These are phyloP conservation scores for Myiotriccus ornatus DNA, from an alignment of 2,797 vertebrate species.

Conservation along the genomic window DNA sequence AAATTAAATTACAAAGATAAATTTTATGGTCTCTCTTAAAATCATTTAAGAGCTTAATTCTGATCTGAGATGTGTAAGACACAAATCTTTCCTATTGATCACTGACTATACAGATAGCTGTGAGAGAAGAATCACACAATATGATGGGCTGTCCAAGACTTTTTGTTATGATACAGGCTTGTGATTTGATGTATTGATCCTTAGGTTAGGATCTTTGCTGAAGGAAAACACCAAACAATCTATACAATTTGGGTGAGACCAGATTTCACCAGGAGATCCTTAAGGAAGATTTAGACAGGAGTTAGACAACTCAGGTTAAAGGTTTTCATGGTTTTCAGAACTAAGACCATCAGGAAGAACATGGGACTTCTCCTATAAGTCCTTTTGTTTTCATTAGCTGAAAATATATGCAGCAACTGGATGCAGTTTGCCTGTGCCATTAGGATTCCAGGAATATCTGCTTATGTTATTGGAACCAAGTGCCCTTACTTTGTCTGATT, in stretches of 20 bases:
- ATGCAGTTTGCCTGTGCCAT: not conserved
- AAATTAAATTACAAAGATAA: constrained; percentile 53
- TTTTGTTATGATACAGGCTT: not conserved
- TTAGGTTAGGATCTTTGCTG: not conserved
- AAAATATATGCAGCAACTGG: not conserved
- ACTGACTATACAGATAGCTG: not conserved
- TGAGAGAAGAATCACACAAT: not conserved
- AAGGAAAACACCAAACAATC: not conserved
- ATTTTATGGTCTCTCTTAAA: constrained; percentile 35
- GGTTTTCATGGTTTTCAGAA: not conserved
- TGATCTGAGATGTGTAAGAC: constrained; percentile 1
- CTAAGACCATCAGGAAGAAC: not conserved
- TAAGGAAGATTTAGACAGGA: not conserved
- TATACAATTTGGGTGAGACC: not conserved
- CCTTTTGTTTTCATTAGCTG: not conserved
- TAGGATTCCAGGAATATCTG: not conserved
- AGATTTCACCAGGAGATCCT: not conserved
- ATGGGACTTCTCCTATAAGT: not conserved
- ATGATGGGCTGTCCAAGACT: not conserved
- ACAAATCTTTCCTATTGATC: constrained; percentile 23
- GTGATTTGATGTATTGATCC: not conserved
- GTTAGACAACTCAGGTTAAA: not conserved
- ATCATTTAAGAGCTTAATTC: constrained; percentile 46
- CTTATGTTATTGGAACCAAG: not conserved
- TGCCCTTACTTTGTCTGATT: not conserved